Evolutionary conservation across 2,797 vertebrate species (phyloP).

Genomic region (Botia kubotai): DNA sequence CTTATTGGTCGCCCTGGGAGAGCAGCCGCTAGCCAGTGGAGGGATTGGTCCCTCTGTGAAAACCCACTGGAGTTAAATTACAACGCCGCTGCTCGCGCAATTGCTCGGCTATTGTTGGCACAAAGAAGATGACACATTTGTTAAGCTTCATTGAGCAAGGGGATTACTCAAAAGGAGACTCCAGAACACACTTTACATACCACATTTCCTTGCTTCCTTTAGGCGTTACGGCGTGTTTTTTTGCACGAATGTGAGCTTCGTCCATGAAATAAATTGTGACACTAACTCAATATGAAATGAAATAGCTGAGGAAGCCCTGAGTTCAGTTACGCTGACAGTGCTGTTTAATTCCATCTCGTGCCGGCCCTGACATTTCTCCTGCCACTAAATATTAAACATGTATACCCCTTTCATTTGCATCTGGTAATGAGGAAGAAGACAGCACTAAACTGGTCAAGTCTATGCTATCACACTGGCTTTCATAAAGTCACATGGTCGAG

Average conservation of each 20-base stretch:
- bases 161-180: slow-evolving; percentile 70
- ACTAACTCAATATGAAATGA: slow-evolving; percentile 86
- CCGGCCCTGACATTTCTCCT: slow-evolving; percentile 82
- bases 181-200: slow-evolving; percentile 62
- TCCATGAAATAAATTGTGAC: slow-evolving; percentile 83
- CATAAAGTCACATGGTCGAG: slow-evolving; percentile 47
- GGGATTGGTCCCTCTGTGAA: slow-evolving; percentile 42
- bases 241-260: slow-evolving; percentile 73
- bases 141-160: slow-evolving; percentile 68
- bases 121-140: slow-evolving; percentile 71
- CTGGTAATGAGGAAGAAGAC: slow-evolving; percentile 80
- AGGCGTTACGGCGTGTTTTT: slow-evolving; percentile 77
- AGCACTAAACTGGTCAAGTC: slow-evolving; percentile 78
- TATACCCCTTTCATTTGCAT: slow-evolving; percentile 85
- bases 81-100: slow-evolving; percentile 47
- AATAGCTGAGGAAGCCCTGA: slow-evolving; percentile 81
- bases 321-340: slow-evolving; percentile 83
- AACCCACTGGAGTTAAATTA: slow-evolving; percentile 60
- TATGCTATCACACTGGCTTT: slow-evolving; percentile 51
- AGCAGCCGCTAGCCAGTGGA: slow-evolving; percentile 12
- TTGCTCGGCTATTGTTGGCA: slow-evolving; percentile 46
- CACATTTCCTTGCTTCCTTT: slow-evolving; percentile 76
- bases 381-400: slow-evolving; percentile 86
- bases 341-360: slow-evolving; percentile 82
- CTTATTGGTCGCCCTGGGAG: slow-evolving; percentile 46